A percentile compares a stretch with the other conserved stretches of the same genome.
phyloP scores from a whole-genome alignment of 2,888 invertebrate species.

The Ctena decussata region DNA sequence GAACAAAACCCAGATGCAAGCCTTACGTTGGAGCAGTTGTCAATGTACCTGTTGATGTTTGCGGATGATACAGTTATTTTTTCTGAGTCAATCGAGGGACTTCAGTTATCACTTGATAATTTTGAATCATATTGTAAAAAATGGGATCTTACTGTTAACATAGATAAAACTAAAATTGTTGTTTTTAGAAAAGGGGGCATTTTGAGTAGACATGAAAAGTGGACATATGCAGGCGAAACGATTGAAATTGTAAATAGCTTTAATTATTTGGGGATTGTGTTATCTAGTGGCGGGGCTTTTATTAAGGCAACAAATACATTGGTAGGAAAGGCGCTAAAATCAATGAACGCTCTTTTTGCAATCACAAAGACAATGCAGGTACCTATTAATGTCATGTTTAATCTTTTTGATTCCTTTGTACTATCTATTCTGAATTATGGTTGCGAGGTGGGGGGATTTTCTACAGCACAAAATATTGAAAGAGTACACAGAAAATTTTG shows the following conservation, averaged over 20 bases:
- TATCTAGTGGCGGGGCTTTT: conserved; percentile 32
- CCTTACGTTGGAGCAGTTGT: conserved; percentile 3
- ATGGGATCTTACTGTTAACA: conserved; percentile 23
- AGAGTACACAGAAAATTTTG: not conserved
- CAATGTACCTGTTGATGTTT: conserved; percentile 18
- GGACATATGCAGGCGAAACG: not conserved
- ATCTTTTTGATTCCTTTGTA: too few relatives aligned
- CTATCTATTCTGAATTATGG: too few relatives aligned
- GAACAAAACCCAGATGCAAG: not conserved
- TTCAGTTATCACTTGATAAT: conserved; percentile 23
- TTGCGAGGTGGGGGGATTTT: not conserved
- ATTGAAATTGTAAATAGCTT: conserved; percentile 35
- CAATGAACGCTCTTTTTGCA: not conserved
- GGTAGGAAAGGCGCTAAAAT: not conserved
- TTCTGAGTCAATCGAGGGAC: not conserved
- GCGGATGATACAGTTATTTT: conserved; percentile 33
- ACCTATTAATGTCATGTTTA: not conserved
- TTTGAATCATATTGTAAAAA: conserved; percentile 13
- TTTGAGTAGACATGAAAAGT: not conserved
- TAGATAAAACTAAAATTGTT: conserved; percentile 27
- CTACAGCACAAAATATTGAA: not conserved
- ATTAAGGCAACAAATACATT: not conserved
- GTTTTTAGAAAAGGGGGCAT: conserved; percentile 23
- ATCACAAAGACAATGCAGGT: not conserved
- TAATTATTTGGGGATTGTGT: conserved; percentile 6